These are phyloP conservation scores for Notiomystis cincta DNA, from an alignment of 2,113 vertebrate species.

Conservation along the genomic window DNA sequence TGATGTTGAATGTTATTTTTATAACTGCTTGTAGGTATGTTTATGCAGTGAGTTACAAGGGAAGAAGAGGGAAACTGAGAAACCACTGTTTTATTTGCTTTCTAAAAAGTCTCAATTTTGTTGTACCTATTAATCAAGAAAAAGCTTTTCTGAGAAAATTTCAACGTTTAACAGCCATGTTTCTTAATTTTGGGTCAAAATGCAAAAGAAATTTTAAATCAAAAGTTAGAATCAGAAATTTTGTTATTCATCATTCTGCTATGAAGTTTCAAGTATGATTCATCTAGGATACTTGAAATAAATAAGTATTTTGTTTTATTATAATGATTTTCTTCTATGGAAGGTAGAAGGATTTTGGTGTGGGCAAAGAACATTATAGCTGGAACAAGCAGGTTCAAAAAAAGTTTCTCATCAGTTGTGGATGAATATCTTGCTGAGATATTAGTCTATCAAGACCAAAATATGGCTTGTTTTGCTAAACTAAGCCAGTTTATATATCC, in stretches of 20 bases:
- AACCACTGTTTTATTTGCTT: background rate
- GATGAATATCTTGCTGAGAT: background rate
- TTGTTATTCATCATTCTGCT: background rate
- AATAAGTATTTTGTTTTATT: background rate
- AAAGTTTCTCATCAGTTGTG: background rate
- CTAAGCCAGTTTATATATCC: background rate
- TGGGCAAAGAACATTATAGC: background rate
- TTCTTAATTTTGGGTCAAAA: background rate
- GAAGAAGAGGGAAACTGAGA: background rate
- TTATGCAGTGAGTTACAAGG: background rate
- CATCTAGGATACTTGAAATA: background rate
- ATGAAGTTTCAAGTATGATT: background rate
- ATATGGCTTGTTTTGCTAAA: background rate
- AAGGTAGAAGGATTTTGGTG: background rate
- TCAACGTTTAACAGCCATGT: background rate
- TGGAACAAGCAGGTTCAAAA: background rate
- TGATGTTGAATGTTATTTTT: conserved; percentile 12
- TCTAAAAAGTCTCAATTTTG: background rate
- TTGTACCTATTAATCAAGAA: background rate
- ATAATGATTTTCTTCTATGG: background rate
- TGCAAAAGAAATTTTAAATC: background rate
- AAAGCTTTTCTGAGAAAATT: background rate
- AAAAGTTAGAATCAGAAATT: background rate
- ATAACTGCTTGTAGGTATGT: background rate
- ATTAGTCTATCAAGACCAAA: background rate